Base-by-base conservation (phyloP, 1,140 invertebrate genomes). In the Potamilus streckersoni region DNA sequence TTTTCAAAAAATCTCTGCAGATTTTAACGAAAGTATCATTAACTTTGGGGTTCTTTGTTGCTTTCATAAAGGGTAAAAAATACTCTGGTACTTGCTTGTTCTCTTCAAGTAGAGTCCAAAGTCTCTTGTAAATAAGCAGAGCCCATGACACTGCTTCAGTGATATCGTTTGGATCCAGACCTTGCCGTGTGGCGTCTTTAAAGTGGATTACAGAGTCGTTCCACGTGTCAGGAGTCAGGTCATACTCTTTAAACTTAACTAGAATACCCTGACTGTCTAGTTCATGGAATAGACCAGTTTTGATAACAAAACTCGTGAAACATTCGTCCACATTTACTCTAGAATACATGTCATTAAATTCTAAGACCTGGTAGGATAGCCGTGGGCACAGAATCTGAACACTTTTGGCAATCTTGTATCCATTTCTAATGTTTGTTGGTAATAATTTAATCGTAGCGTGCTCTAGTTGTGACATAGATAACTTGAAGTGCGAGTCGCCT, bases 401-500 rank as follows among this genome's bases (percentile, higher is more conserved):
- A 27, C 65, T 66, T 23, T 66, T 66, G 27, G 65, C 65, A 20
- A 66, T 66, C 27, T 66, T 66, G 49, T 66, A 66, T 66, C 65
- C 65, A 6, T 20, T n/a, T 23, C 3, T 5, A 31, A 38, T 38
- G 17, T 16, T 20, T 6, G 16, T 20, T 27, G 65, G 65, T 12
- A 19, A 63, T 20, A 63, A 69, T 57, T 27, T 69, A 2, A 69
- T 69, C 58, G 56, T 69, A 19, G 68, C 68, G 58, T 69, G 68
- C 27, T 69, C 68, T n/a, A 69, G n/a, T 56, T 56, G 68, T 19
- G 68, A 69, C 17, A 69, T 56, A 15, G 68, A 69, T 19, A 69
- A 31, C 20, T 49, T 69, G 58, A 69, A 69, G 38, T 56, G 2
- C 55, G 49, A n/a, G 19, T 69, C 49, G 2, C 5, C 31, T 8